Conservation (phyloP, 2,797 vertebrate genomes). For the Rhadinocentrus ornatus region DNA sequence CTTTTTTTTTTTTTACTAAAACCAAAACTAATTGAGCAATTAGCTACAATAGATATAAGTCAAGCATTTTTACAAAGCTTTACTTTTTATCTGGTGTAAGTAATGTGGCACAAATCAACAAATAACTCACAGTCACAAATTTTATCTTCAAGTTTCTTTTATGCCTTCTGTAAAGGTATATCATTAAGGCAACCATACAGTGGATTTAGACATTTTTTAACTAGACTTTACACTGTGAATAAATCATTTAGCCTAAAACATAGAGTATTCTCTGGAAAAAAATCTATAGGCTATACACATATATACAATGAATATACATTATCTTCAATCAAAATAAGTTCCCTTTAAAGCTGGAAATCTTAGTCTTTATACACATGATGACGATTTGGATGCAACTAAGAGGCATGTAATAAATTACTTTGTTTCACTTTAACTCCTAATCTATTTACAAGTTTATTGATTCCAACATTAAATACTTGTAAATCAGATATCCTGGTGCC, state of each 20-base stretch:
- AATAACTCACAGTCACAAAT: conserved; percentile 79
- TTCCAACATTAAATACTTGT: conserved; percentile 94
- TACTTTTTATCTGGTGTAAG: conserved; percentile 3
- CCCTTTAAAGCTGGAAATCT: conserved; percentile 87
- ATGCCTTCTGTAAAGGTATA: conserved; percentile 93
- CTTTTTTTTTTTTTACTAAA: conserved; percentile 1
- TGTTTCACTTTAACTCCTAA: conserved; percentile 88
- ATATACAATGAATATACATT: conserved; percentile 88
- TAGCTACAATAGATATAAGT: background rate
- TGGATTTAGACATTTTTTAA: conserved; percentile 89
- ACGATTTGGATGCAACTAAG: conserved; percentile 79
- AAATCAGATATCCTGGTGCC: conserved; percentile 85
- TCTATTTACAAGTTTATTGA: conserved; percentile 90
- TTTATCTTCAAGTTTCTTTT: conserved; percentile 88
- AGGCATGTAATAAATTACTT: conserved; percentile 93
- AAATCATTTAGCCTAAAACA: conserved; percentile 91
- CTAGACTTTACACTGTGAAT: conserved; percentile 87
- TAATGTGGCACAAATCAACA: conserved; percentile 44
- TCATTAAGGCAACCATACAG: conserved; percentile 93
- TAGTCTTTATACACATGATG: conserved; percentile 70
- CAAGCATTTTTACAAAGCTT: background rate
- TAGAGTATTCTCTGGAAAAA: conserved; percentile 84
- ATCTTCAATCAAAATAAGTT: conserved; percentile 79
- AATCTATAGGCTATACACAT: conserved; percentile 87
- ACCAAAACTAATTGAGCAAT: background rate